Conservation (phyloP, 2,888 invertebrate genomes). For the Rutpela maculata region DNA sequence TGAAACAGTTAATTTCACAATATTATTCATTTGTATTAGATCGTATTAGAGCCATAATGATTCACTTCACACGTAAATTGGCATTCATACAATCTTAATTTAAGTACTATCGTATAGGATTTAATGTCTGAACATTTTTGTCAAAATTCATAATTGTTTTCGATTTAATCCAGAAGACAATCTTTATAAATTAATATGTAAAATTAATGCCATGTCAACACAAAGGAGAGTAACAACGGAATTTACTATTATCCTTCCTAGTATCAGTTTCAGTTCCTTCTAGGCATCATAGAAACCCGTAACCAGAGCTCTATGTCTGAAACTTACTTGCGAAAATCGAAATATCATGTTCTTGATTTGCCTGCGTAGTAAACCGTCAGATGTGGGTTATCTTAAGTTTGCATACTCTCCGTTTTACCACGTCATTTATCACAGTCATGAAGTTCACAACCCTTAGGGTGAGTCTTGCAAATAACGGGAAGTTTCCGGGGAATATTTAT, state of each 20-base stretch:
- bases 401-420: conserved; percentile 63
- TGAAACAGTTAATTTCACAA: no score
- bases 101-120: no score
- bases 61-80: no score
- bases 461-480: conserved; percentile 49
- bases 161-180: no score
- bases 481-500: conserved; percentile 54
- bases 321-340: conserved; percentile 26
- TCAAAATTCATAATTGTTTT: no score
- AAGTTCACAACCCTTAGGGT: conserved; percentile 47
- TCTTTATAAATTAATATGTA: neutral
- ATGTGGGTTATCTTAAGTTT: conserved; percentile 60
- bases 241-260: neutral
- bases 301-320: conserved; percentile 12
- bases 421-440: conserved; percentile 62
- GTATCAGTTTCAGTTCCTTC: conserved; percentile 10
- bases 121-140: no score
- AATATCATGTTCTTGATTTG: conserved; percentile 40
- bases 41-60: no score
- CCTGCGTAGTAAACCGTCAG: conserved; percentile 39
- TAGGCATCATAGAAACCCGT: conserved; percentile 12
- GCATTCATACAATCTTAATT: no score
- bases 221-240: neutral
- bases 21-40: no score
- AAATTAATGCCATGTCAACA: neutral